Base-by-base conservation (phyloP, 1,140 invertebrate genomes). In the Tetranychus cinnabarinus region DNA sequence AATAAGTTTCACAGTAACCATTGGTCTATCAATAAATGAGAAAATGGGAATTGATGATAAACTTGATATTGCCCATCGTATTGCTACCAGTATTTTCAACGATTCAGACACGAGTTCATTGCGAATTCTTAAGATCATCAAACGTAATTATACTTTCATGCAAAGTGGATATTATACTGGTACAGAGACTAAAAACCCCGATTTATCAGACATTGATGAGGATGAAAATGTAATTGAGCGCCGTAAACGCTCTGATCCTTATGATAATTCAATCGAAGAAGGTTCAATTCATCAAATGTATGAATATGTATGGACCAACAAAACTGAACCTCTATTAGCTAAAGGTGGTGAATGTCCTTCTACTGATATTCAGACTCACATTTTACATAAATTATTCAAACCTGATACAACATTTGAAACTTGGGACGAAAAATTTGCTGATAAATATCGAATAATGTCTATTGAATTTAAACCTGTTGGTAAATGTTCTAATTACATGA, bases 221-320 rank as follows among this genome's bases (percentile, higher is more conserved):
- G 48, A 31, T 10, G 48, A 50, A 15, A 50, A 50, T 31, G 15
- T 5, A n/a, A 31, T 50, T 50, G 39, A 42, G 10, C 0, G 48
- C 0, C 6, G 48, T 1, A 15, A 31, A 15, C 48, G 48, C 15
- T 50, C 48, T 10, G 48, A 50, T 10, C 15, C 48, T 15, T 50
- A n/a, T 50, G 48, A 50, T n/a, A 31, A 31, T 15, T 50, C 48
- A 33, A n/a, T 50, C 48, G 48, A 50, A 10, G 48, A 50, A 50
- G 48, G 48, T 5, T 50, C 48, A 33, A n/a, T 50, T 31, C 15
- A 50, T 50, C 6, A 6, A 50, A 50, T 50, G 48, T 63, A 60
- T 45, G 62, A 63, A 52, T 60, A 52, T 39, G 46, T 56, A 10
- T 63, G 62, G 62, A 63, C 62, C 4, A 63, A 63, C 39, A 47